Evolutionary conservation across 2,113 vertebrate genomes (phyloP), one percentile per base, ranked within the genome.

Genomic region (Nothocercus nigrocapillus): DNA sequence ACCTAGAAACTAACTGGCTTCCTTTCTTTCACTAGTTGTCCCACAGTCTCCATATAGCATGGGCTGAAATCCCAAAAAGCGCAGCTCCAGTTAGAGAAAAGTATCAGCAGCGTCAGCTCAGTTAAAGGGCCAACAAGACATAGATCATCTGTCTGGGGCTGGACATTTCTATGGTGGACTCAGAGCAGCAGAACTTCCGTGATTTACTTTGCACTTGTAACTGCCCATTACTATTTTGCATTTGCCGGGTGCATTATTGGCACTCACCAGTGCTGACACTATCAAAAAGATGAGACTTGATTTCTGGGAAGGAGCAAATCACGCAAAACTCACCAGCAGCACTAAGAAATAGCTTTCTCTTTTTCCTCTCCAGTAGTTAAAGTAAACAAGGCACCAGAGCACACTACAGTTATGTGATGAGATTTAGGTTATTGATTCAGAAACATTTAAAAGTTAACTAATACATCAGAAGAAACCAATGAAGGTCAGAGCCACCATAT

Each of bases 391-490:
- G 38, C 42, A 58, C 16, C 34, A 54, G 62, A 85, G 74, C 6
- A 49, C 89, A 72, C 30, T 32, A 61, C 13, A 44, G 6, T 36
- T 78, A 49, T 28, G 28, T 79, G 36, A 59, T 9, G 15, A 38
- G 77, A 53, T 68, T 18, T 93, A 88, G 67, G 80, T 74, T 82
- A 91, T 9, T 63, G 72, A 61, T 27, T 93, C 85, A 42, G 92
- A 56, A 87, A 17, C 24, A 89, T 70, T 86, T 84, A 70, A 88
- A 40, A 89, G 62, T 74, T 58, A 63, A 32, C 22, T 73, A 86
- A 91, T 69, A 89, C 82, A 87, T 70, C 22, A 70, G 28, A 81
- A 83, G 36, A 92, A 95, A 85, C 14, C 82, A 76, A 70, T 62
- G 61, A 95, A 89, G 67, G 68, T 88, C 64, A 77, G 82, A 94